Conservation (phyloP, 2,888 invertebrate genomes). For the Pseudococcus longispinus region DNA sequence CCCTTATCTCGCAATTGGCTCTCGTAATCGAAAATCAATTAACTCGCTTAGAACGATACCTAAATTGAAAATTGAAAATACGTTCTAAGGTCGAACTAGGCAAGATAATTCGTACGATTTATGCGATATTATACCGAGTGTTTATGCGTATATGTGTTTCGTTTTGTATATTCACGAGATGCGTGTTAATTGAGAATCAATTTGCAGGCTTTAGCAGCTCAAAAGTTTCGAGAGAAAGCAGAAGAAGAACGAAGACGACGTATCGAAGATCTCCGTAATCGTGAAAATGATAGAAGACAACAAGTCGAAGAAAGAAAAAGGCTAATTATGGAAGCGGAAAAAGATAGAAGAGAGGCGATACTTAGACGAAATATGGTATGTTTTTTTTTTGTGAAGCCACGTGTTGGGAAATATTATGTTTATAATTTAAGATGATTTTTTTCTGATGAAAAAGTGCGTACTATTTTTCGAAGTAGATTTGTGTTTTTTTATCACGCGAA, state of each 20-base stretch:
- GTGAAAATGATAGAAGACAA: constrained; percentile 70
- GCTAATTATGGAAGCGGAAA: constrained; percentile 87
- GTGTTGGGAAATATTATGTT: background rate
- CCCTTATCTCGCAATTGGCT: background rate
- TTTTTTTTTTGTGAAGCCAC: background rate
- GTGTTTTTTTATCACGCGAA: background rate
- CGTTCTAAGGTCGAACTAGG: background rate
- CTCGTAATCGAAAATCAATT: constrained; percentile 19
- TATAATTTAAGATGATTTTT: too few relatives aligned
- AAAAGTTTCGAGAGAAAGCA: constrained; percentile 86
- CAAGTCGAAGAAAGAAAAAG: constrained; percentile 86
- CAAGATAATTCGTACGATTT: background rate
- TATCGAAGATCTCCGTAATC: constrained; percentile 81
- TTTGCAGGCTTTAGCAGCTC: constrained; percentile 77
- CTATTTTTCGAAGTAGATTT: too few relatives aligned
- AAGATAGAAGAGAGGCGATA: constrained; percentile 84
- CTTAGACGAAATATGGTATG: constrained; percentile 76
- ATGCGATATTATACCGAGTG: background rate
- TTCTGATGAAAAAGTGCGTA: too few relatives aligned
- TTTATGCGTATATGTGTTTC: background rate
- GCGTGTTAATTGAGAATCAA: background rate
- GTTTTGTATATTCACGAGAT: background rate
- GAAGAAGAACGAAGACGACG: constrained; percentile 83
- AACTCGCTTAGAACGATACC: background rate
- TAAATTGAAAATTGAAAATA: constrained; percentile 13